phyloP scores from a whole-genome alignment of 92 coral and sea anemone genomes.

The Muricea muricata region DNA sequence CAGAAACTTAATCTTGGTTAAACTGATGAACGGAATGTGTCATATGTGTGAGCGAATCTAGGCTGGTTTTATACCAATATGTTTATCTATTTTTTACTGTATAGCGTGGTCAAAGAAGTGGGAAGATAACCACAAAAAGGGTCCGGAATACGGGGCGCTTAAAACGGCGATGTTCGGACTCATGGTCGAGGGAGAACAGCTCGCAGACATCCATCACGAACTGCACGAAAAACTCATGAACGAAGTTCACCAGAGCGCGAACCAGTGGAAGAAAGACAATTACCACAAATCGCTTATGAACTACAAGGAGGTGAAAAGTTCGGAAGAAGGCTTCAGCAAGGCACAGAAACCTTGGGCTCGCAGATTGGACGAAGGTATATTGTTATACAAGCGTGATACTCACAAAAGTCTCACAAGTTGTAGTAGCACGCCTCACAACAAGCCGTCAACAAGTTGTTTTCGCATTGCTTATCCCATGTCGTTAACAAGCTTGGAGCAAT shows the following conservation, averaged over 20 bases:
- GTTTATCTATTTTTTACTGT: not conserved
- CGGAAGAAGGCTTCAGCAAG: slow-evolving; percentile 86
- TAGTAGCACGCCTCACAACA: no score
- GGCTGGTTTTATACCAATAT: not conserved
- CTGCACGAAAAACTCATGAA: slow-evolving; percentile 64
- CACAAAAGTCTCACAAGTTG: no score
- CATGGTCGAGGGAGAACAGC: slow-evolving; percentile 79
- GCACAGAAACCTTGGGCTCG: slow-evolving; percentile 93
- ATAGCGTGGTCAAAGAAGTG: slow-evolving; percentile 91
- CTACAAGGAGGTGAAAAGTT: slow-evolving; percentile 85
- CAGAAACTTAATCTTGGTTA: no score
- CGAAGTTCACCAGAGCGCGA: slow-evolving; percentile 73
- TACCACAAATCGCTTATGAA: slow-evolving; percentile 90
- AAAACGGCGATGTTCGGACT: slow-evolving; percentile 77
- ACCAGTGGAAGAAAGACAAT: slow-evolving; percentile 78
- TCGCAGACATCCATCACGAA: slow-evolving; percentile 79
- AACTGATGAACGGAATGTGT: no score
- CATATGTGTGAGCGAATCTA: no score
- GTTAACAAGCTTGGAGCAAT: no score
- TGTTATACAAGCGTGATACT: no score
- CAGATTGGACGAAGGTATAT: slow-evolving; percentile 76
- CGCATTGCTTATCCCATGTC: no score
- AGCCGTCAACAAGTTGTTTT: no score
- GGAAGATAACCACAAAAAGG: slow-evolving; percentile 75
- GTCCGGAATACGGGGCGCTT: slow-evolving; percentile 80